Base-by-base conservation (phyloP, 1,140 invertebrate genomes). In the Temnothorax longispinosus region DNA sequence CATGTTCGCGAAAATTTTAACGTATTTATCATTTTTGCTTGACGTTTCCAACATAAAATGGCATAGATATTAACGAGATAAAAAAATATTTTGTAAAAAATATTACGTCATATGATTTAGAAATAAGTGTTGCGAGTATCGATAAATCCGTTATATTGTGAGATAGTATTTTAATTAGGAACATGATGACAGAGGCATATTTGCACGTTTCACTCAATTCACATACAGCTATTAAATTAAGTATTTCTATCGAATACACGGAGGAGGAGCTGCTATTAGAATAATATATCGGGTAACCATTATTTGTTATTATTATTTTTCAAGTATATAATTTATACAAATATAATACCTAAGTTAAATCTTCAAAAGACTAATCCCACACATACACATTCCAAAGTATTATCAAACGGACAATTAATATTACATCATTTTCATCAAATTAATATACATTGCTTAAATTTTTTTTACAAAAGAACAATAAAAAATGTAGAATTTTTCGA, bases 271-370 rank as follows among this genome's bases (percentile, higher is more conserved):
- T 58, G 27, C 11, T 58, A 58, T 32, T 64, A 77, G 15, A 58
- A 15, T 77, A 77, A 62, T 77, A 58, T 64, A 80, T 52, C 18
- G 60, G 13, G 21, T 5, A 65, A 44, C 3, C 44, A 27, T 52
- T 78, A 78, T 67, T 67, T 50, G 44, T 78, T 52, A 67, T 62
- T 52, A 67, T 62, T 80, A 80, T 80, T 78, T 69, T 67, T 52
- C n/a, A 80, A 67, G 8, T 67, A 27, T 27, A 27, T 27, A 13
- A 80, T 80, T 80, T 80, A 67, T 80, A 80, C 44, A 80, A 80
- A 80, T 80, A 54, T 80, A 80, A 52, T 35, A 80, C 3, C 18
- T 80, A 67, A 78, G 52, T 65, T 65, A 78, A 80, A 54, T 27
- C 35, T 69, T 56, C 13, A 27, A 80, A 80, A 18, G 10, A 80